Base-by-base conservation (phyloP, 2,888 invertebrate genomes). In the Epirrhoe tristata region DNA sequence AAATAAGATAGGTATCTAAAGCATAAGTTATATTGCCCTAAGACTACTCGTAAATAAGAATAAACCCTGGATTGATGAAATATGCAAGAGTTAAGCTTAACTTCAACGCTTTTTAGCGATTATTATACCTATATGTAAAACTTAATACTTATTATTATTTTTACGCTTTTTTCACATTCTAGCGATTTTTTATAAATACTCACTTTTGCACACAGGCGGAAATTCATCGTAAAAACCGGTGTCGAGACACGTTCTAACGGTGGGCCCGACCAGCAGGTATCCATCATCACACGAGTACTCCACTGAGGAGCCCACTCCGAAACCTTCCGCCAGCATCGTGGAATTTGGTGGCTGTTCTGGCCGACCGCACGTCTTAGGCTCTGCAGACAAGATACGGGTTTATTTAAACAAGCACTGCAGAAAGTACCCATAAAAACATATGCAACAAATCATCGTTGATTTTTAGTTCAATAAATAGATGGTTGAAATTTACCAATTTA, bases 281-380 rank as follows among this genome's bases (percentile, higher is more conserved):
- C 98, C 98, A 12, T 96, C 95, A 79, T 97, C 97, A 80, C 98
- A 98, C 36, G 95, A 93, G 89, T 98, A 98, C 81, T 98, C 96
- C 56, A 98, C 96, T 5, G 95, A 95, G 0, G 97, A 95, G 0
- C 98, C 98, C 4, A 98, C 98, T 74, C 96, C 96, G 84, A 96
- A 97, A 75, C 95, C 95, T 60, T 96, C 94, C 0, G 96, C 95
- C 0, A 95, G 82, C 96, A 98, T 97, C 5, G 98, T 98, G 0
- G 98, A 98, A 85, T 98, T 98, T 7, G 98, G 98, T 0, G 98
- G 98, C 87, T 98, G 98, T 84, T 98, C 98, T 0, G 98, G 98
- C 50, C 97, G 94, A 8, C 98, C 98, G 83, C 98, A 98, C 0
- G 98, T 96, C 82, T 97, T 97, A 0, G 98, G 98, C 83, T 98